Conservation (phyloP, 2,888 invertebrate genomes). For the Eledona agricola region DNA sequence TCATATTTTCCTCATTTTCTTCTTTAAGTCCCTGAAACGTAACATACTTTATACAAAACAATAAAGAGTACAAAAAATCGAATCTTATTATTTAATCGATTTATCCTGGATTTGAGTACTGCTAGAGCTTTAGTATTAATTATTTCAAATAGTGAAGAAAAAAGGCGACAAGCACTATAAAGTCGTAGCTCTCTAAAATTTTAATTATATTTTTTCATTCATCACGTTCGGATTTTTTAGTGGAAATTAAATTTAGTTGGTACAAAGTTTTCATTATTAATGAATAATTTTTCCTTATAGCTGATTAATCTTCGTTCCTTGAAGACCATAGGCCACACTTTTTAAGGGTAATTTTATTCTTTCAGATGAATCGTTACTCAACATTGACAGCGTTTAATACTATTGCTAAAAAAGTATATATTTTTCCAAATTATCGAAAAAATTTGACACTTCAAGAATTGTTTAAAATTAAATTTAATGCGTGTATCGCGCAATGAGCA, state of each 20-base stretch:
- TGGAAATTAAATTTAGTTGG: slow-evolving; percentile 1
- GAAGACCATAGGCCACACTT: slow-evolving; percentile 1
- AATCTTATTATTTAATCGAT: too few species aligned
- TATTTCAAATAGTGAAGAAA: slow-evolving; percentile 51
- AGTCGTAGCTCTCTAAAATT: slow-evolving; percentile 40
- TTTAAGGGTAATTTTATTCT: slow-evolving; percentile 1
- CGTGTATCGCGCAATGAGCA: slow-evolving; percentile 1
- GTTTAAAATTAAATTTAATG: slow-evolving; percentile 1
- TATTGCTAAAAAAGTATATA: slow-evolving; percentile 2
- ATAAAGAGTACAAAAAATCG: too few species aligned
- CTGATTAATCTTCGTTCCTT: background rate
- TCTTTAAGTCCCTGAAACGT: too few species aligned
- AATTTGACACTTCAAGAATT: background rate
- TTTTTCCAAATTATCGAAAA: slow-evolving; percentile 1
- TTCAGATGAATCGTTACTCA: slow-evolving; percentile 2
- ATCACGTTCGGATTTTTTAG: background rate
- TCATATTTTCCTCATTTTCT: too few species aligned
- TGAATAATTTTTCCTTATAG: background rate
- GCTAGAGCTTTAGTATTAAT: too few species aligned
- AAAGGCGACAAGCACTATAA: slow-evolving; percentile 47
- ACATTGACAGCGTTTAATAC: background rate
- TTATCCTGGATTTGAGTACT: too few species aligned
- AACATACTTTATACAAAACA: too few species aligned
- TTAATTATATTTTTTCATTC: slow-evolving; percentile 35
- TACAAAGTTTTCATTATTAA: slow-evolving; percentile 1